Conservation (phyloP, 2,113 vertebrate genomes). For the Callocephalon fimbriatum region DNA sequence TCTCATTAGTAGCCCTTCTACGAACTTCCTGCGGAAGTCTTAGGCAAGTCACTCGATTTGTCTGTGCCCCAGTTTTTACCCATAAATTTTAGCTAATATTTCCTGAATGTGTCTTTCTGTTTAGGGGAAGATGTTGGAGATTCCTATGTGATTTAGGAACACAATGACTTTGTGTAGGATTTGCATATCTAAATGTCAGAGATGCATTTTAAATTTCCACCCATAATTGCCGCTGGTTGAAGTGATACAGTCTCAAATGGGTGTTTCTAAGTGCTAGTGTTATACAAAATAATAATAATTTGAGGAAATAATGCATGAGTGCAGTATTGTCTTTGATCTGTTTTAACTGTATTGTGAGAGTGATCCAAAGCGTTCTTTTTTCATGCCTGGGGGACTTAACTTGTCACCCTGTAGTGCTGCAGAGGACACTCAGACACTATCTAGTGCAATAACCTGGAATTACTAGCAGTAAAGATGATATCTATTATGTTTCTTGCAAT, state of each 20-base stretch:
- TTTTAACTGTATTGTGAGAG: neutral
- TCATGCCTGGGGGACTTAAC: neutral
- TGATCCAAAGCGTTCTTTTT: neutral
- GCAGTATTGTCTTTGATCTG: neutral
- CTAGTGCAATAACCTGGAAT: neutral
- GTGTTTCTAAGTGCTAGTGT: neutral
- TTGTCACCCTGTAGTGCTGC: neutral
- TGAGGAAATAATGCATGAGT: neutral
- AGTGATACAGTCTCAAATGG: rapidly evolving
- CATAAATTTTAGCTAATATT: neutral
- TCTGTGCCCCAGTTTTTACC: slow-evolving; percentile 40
- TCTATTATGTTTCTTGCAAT: neutral
- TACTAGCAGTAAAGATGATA: neutral
- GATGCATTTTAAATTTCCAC: neutral
- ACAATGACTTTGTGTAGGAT: neutral
- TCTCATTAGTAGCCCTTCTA: neutral
- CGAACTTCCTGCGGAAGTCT: neutral
- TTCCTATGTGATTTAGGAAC: neutral
- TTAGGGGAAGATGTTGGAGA: neutral
- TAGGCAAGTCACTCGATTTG: neutral
- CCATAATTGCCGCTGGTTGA: neutral
- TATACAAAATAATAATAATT: neutral
- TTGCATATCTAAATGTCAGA: neutral
- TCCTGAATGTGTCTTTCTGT: neutral
- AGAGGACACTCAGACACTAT: neutral